phyloP scores from a whole-genome alignment of 2,888 invertebrate species.

The Campoplex nolae region DNA sequence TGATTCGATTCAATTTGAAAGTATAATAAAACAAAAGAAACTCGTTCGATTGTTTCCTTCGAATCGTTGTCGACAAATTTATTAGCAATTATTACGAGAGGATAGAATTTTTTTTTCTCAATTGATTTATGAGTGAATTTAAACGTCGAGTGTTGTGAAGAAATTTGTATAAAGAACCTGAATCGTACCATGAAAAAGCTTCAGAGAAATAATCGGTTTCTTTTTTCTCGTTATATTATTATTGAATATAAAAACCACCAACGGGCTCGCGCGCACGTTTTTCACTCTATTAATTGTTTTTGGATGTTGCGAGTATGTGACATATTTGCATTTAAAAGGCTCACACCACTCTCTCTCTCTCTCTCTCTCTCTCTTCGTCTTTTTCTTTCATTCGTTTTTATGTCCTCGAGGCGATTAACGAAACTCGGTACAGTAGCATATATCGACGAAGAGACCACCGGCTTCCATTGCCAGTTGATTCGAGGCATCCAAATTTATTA shows the following conservation, averaged over 20 bases:
- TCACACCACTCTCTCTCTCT: constrained; percentile 29
- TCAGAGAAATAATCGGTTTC: background rate
- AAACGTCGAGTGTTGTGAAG: no score
- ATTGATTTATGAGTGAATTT: no score
- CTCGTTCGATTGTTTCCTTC: no score
- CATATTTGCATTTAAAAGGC: constrained; percentile 75
- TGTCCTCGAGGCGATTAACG: constrained; percentile 60
- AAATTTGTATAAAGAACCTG: background rate
- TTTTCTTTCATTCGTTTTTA: constrained; percentile 66
- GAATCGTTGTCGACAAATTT: no score
- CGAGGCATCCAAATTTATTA: constrained; percentile 73
- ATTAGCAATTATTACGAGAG: no score
- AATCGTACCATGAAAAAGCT: background rate
- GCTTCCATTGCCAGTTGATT: constrained; percentile 29
- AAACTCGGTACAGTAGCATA: background rate
- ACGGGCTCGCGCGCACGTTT: constrained; percentile 26
- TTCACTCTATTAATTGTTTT: constrained; percentile 71
- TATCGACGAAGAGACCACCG: constrained; percentile 41
- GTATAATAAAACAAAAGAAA: no score
- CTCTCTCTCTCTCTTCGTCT: background rate
- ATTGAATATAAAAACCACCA: constrained; percentile 39
- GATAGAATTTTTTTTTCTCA: no score
- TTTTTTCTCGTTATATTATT: background rate
- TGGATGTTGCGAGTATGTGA: constrained; percentile 59
- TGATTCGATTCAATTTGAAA: no score